Evolutionary conservation across 2,113 vertebrate species (phyloP).

Genomic region (Onychostoma macrolepis): DNA sequence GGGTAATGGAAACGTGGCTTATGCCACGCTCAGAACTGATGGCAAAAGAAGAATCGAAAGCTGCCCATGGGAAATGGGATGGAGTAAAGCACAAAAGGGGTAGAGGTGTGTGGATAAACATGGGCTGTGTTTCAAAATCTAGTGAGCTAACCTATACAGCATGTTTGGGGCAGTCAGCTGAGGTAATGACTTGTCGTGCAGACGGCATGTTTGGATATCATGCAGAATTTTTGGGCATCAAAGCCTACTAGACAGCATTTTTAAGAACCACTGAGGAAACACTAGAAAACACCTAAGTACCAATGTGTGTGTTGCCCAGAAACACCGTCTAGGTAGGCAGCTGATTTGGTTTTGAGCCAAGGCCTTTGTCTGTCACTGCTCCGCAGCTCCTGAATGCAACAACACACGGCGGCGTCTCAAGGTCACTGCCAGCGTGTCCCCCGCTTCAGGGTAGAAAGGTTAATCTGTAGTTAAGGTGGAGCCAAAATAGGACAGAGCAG

Average conservation of each 20-base stretch:
- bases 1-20: no score
- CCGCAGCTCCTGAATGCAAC: not conserved
- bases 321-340: not conserved
- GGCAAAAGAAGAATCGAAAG: not conserved
- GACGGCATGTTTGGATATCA: not conserved
- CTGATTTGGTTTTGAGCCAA: not conserved
- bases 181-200: not conserved
- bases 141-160: not conserved
- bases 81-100: not conserved
- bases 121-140: not conserved
- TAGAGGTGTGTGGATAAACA: not conserved
- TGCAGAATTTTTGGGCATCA: not conserved
- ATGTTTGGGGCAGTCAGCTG: not conserved
- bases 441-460: conserved; percentile 38
- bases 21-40: not conserved
- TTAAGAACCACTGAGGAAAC: not conserved
- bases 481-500: conserved; percentile 49
- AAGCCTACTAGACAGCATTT: not conserved
- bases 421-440: conserved; percentile 45
- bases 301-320: not conserved
- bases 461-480: conserved; percentile 57
- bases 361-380: not conserved
- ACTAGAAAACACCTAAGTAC: not conserved
- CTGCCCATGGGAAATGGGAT: not conserved
- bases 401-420: conserved; percentile 21